Conservation (phyloP, 2,888 invertebrate species). For the Phalangium opilio region DNA sequence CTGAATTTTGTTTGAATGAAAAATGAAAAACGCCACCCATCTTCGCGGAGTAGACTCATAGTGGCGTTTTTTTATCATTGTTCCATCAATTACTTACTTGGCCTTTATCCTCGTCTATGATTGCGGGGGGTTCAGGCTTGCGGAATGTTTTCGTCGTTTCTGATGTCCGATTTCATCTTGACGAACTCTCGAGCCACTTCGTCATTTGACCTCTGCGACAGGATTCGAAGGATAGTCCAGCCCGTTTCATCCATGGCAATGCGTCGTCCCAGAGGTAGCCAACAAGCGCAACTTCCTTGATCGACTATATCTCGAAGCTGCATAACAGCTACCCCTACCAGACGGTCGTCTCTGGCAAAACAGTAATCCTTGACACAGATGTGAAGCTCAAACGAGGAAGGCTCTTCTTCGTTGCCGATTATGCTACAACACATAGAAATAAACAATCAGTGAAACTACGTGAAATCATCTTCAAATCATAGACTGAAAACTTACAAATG, state of each 20-base stretch:
- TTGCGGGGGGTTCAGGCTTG: background rate
- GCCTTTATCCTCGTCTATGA: slow-evolving; percentile 1
- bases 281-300: slow-evolving; percentile 83
- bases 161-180: slow-evolving; percentile 91
- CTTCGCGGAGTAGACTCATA: no score
- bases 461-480: no score
- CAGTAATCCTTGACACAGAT: slow-evolving; percentile 98
- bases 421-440: no score
- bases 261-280: slow-evolving; percentile 78
- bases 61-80: no score
- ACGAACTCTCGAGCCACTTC: slow-evolving; percentile 99
- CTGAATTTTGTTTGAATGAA: no score
- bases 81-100: no score
- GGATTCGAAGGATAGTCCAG: slow-evolving; percentile 86
- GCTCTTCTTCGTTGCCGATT: slow-evolving; percentile 92
- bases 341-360: slow-evolving; percentile 89
- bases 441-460: slow-evolving; percentile 8
- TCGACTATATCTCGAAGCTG: slow-evolving; percentile 91
- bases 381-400: slow-evolving; percentile 91
- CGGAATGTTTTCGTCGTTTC: slow-evolving; percentile 48
- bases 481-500: slow-evolving; percentile 99
- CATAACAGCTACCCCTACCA: slow-evolving; percentile 93
- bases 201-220: slow-evolving; percentile 94
- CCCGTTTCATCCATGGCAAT: slow-evolving; percentile 99
- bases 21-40: no score